A percentile compares a stretch with the other conserved stretches of the same genome.
These are phyloP conservation scores for Diadema setosum DNA, from an alignment of 35 echinoderm and acorn worm genomes.

Conservation along the genomic window DNA sequence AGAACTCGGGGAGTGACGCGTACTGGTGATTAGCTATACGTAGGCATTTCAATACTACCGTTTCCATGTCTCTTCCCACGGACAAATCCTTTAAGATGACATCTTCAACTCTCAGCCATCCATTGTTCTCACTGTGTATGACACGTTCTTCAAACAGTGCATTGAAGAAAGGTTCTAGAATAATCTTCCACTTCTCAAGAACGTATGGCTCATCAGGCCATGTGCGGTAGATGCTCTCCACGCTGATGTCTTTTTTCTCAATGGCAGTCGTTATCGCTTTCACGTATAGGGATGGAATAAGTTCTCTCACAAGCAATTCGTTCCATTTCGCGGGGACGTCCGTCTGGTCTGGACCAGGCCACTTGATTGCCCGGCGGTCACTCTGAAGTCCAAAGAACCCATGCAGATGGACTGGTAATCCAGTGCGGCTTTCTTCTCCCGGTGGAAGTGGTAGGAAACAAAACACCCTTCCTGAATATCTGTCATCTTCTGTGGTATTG, in stretches of 20 bases:
- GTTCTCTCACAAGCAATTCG: conserved; percentile 43
- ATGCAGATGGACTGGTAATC: conserved; percentile 88
- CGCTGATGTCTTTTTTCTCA: too few relatives aligned
- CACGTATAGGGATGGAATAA: conserved; percentile 62
- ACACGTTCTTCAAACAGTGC: background rate
- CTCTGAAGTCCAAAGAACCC: conserved; percentile 83
- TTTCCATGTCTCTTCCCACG: background rate
- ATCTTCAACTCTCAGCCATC: background rate
- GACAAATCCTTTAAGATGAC: background rate
- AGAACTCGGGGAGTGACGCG: background rate
- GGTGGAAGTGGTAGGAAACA: conserved; percentile 87
- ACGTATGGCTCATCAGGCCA: background rate
- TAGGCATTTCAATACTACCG: background rate
- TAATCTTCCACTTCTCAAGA: background rate
- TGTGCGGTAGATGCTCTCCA: background rate
- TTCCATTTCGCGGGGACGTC: conserved; percentile 78
- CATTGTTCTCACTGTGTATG: background rate
- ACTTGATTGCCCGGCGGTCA: conserved; percentile 67
- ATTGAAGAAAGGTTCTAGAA: background rate
- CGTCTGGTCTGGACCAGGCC: conserved; percentile 67
- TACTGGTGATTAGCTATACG: too few relatives aligned
- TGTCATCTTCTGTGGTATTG: background rate
- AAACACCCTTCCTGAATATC: conserved; percentile 78
- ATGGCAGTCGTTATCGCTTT: background rate
- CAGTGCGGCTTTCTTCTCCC: conserved; percentile 29